These are phyloP conservation scores for Clamator glandarius DNA, from an alignment of 2,797 vertebrate species.

Conservation along the genomic window DNA sequence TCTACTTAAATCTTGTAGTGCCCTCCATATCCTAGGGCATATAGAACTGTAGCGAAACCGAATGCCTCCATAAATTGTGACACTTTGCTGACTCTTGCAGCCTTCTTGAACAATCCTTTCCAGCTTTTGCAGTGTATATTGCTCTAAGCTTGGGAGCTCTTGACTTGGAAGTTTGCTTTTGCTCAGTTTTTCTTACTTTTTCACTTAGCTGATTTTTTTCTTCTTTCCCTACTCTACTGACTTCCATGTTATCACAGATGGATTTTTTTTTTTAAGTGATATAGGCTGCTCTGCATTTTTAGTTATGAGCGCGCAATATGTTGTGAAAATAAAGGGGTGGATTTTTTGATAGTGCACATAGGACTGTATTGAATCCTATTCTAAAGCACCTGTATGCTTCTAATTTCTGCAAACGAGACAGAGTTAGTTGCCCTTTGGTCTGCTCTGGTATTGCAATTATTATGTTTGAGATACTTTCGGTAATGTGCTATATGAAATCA, in stretches of 20 bases:
- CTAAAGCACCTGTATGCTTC: background rate
- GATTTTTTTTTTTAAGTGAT: background rate
- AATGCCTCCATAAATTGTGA: background rate
- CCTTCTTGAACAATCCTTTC: background rate
- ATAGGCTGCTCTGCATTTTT: background rate
- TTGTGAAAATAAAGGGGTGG: background rate
- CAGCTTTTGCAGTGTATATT: background rate
- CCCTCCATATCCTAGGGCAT: background rate
- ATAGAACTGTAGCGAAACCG: background rate
- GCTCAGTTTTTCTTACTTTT: background rate
- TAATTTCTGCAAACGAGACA: background rate
- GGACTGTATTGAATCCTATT: background rate
- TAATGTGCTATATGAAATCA: background rate
- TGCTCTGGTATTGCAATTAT: background rate
- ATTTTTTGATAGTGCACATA: background rate
- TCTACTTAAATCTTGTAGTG: background rate
- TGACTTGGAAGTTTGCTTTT: background rate
- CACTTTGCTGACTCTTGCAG: background rate
- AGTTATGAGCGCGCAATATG: background rate
- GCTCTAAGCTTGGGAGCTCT: background rate
- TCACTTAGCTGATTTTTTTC: background rate
- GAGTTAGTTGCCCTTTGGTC: background rate
- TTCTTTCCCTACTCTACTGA: background rate
- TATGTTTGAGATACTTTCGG: background rate
- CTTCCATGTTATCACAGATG: background rate